Base-by-base conservation (phyloP, 2,888 invertebrate genomes). In the Tipula unca region DNA sequence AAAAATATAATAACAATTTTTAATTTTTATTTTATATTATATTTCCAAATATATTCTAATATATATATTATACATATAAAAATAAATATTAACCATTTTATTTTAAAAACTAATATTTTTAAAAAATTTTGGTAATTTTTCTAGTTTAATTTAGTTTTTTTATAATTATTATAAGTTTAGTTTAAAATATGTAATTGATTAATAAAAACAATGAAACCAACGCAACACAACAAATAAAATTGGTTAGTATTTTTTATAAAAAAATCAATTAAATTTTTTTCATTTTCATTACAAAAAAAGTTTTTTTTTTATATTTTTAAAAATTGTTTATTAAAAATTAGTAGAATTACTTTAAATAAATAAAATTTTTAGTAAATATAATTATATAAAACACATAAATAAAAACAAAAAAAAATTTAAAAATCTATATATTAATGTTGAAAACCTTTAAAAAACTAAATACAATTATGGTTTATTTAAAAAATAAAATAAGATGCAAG, bases 331-430 rank as follows among this genome's bases (percentile, higher is more conserved):
- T 69, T 69, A 69, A 69, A 69, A 69, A 69, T 69, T 25, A 69
- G 69, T 69, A 69, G 25, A 69, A 69, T 69, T 69, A 69, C 69
- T 69, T 69, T 69, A 69, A 69, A 69, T 69, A 69, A 69, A 69
- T 25, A 69, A 69, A 25, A 25, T 54, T 54, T 54, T 54, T 69
- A 69, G 69, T 69, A 69, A 69, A 69, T 69, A 69, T 69, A 69
- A 17, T 48, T 25, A 25, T 25, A 69, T 10, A 69, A 69, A 54
- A 17, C n/a, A 54, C 17, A 5, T 5, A 54, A 5, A 54, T 5
- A 54, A 54, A 54, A 17, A 42, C 14, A 42, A 17, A 54, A 54
- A 39, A 54, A 54, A 54, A 20, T 54, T 69, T 69, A 69, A 69
- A 69, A 69, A 10, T 69, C 69, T 69, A 69, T 69, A 69, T 69